Evolutionary conservation across 2,888 invertebrate species (phyloP), one percentile per base, ranked within the genome.

Genomic region (Dione juno): DNA sequence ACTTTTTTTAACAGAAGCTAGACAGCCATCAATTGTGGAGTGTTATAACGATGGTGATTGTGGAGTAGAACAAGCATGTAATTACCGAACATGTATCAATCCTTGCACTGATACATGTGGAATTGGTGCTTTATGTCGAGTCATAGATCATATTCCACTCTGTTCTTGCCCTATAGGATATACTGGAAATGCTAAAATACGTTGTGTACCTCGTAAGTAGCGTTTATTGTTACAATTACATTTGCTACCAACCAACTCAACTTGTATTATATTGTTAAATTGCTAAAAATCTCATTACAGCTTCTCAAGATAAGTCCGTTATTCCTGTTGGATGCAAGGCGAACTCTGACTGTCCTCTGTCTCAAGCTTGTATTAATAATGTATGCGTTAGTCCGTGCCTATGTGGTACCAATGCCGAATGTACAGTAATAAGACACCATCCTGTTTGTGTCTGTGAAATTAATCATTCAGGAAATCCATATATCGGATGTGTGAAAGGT

Each of bases 91-190:
- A 37, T 98, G 98, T 80, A 92, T 95, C 0, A 97, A 97, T 87
- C 98, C 98, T 6, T 98, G 98, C 80, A 82, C 91, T 14, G 94
- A 96, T 76, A 95, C 96, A 16, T 98, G 98, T 84, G 97, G 96
- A 52, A 86, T 93, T 57, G 96, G 96, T 64, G 96, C 98, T n/a
- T 94, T 97, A 80, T 98, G 98, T 81, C 96, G 97, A 74, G 96
- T 96, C 5, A 95, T 96, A 79, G 93, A 95, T 74, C 97, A 97
- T 80, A 93, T 94, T 81, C 94, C 97, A 0, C 89, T 96, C 50
- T 98, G 98, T 84, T 95, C 95, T 75, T 98, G 98, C 84, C 98
- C 98, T 14, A 91, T 93, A 61, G 96, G 96, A 66, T 97, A 96
- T 83, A 93, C 94, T 61, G 98, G 98, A 61, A 95, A 96, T 82